phyloP scores from a whole-genome alignment of 2,113 vertebrate genomes.

The Regulus satrapa region DNA sequence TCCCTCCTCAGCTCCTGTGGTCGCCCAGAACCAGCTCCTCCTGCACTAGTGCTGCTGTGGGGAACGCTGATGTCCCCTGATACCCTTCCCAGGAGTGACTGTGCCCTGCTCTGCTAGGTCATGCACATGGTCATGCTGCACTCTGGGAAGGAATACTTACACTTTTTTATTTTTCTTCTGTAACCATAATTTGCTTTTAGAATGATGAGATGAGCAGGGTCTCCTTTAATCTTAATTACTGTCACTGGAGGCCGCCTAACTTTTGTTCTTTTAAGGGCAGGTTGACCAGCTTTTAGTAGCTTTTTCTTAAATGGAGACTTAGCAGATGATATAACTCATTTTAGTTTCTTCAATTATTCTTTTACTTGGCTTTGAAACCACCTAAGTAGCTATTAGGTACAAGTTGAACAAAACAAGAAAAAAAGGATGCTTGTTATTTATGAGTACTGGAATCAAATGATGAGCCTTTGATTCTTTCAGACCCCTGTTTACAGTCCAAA shows the following conservation, averaged over 20 bases:
- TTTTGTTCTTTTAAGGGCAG: background rate
- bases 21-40: background rate
- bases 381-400: background rate
- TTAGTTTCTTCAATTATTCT: constrained; percentile 8
- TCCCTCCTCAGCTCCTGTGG: background rate
- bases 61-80: background rate
- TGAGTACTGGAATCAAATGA: background rate
- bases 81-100: background rate
- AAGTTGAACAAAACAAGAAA: background rate
- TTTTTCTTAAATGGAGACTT: constrained; percentile 10
- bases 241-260: background rate
- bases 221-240: background rate
- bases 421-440: background rate
- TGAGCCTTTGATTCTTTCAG: constrained; percentile 4
- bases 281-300: background rate
- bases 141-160: background rate
- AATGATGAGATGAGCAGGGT: background rate
- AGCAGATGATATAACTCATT: background rate
- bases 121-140: background rate
- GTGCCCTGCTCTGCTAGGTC: background rate
- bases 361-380: background rate
- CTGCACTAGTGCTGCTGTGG: background rate
- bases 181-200: background rate
- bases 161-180: background rate
- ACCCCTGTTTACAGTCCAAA: background rate